Evolutionary conservation across 2,888 invertebrate genomes (phyloP).

Genomic region (Athalia cordata): DNA sequence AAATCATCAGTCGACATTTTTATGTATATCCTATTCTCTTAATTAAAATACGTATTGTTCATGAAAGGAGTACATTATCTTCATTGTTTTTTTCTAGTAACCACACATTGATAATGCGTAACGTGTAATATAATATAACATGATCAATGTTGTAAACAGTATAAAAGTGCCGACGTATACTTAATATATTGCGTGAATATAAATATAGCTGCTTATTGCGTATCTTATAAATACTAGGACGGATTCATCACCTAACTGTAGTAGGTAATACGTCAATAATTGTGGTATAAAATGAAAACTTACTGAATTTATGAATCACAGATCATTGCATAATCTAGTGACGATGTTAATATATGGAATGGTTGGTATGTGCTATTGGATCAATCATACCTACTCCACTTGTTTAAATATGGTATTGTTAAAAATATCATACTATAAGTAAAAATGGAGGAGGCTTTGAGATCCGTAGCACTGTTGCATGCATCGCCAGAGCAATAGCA

Average conservation of each 20-base stretch:
- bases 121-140: no score
- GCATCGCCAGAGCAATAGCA: slow-evolving; percentile 95
- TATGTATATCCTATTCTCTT: not conserved
- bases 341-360: not conserved
- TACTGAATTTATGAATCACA: no score
- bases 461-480: slow-evolving; percentile 79
- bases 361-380: not conserved
- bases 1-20: not conserved
- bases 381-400: not conserved
- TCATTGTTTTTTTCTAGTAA: not conserved
- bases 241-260: no score
- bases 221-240: no score
- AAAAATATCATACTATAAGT: not conserved
- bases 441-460: slow-evolving; percentile 1
- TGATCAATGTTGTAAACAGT: no score
- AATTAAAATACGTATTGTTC: slow-evolving; percentile 11
- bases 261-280: no score
- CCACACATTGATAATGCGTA: no score
- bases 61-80: not conserved
- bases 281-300: no score
- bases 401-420: not conserved
- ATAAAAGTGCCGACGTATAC: no score
- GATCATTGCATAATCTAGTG: not conserved
- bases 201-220: no score
- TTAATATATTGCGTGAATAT: no score